Evolutionary conservation across 2,888 invertebrate species (phyloP).

Genomic region (Harpagoxenus sublaevis): DNA sequence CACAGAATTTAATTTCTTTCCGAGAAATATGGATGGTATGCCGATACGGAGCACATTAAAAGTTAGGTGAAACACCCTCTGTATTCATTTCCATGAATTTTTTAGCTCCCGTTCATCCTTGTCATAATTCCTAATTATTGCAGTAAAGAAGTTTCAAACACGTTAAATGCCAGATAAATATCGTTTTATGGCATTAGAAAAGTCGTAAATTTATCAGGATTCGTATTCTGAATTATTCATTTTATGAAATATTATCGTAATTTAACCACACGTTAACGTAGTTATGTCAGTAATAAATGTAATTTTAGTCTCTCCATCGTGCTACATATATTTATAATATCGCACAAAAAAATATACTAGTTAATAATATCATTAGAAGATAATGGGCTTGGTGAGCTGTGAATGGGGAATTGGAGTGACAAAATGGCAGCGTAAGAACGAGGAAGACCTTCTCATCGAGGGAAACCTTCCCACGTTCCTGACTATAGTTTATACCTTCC

Average conservation of each 20-base stretch:
- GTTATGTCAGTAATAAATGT: neutral
- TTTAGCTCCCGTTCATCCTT: slow-evolving; percentile 7
- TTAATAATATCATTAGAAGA: slow-evolving; percentile 39
- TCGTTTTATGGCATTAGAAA: neutral
- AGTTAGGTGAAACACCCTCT: slow-evolving; percentile 34
- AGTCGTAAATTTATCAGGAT: neutral
- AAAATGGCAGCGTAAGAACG: slow-evolving; percentile 33
- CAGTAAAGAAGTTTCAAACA: slow-evolving; percentile 12
- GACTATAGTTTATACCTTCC: slow-evolving; percentile 8
- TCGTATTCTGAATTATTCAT: neutral
- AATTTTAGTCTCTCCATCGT: neutral
- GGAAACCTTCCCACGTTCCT: slow-evolving; percentile 14
- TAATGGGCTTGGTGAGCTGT: slow-evolving; percentile 16
- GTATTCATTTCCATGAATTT: slow-evolving; percentile 45
- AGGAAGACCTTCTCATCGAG: neutral
- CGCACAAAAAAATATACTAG: neutral
- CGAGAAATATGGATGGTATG: slow-evolving; percentile 47
- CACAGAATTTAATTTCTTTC: slow-evolving; percentile 43
- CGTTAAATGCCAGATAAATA: slow-evolving; percentile 16
- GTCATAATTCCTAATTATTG: slow-evolving; percentile 43
- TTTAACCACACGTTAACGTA: neutral
- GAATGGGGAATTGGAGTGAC: slow-evolving; percentile 23
- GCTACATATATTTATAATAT: slow-evolving; percentile 5
- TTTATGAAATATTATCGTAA: neutral
- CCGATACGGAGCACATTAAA: slow-evolving; percentile 41